A percentile compares a stretch with the other conserved stretches of the same genome.
These are phyloP conservation scores for Sitobion miscanthi DNA, from an alignment of 1,140 invertebrate species.

Conservation along the genomic window DNA sequence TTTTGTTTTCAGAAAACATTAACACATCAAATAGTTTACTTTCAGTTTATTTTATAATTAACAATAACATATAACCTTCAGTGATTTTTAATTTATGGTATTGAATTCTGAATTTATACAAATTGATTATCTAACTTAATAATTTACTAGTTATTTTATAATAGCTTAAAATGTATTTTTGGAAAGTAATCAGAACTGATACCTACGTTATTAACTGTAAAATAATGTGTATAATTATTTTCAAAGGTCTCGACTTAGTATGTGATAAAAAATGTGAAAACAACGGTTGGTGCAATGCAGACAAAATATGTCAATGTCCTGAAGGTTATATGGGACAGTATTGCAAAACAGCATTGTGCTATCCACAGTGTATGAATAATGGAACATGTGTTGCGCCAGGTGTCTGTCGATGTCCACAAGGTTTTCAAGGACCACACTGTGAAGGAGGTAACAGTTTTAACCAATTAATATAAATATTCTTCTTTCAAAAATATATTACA, in stretches of 20 bases:
- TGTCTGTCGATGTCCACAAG: conserved; percentile 82
- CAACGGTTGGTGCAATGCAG: conserved; percentile 79
- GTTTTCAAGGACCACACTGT: conserved; percentile 89
- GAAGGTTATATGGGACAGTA: conserved; percentile 89
- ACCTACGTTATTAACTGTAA: background rate
- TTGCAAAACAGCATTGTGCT: conserved; percentile 86
- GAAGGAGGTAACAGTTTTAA: conserved; percentile 76
- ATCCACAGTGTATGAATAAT: conserved; percentile 91
- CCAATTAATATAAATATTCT: background rate
- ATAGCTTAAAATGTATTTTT: conserved; percentile 8
- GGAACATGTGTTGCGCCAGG: conserved; percentile 89
- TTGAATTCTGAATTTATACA: background rate
- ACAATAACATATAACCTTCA: background rate
- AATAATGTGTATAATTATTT: background rate
- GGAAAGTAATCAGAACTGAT: background rate
- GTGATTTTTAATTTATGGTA: background rate
- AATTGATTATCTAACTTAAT: background rate
- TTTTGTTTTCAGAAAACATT: background rate
- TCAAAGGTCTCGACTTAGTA: conserved; percentile 81
- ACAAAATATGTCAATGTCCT: conserved; percentile 84
- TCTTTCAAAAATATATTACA: background rate
- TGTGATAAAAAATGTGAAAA: conserved; percentile 86
- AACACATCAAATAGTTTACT: background rate
- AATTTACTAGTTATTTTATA: background rate
- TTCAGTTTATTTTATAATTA: background rate